Base-by-base conservation (phyloP, 2,888 invertebrate genomes). In the Polietes domitor region DNA sequence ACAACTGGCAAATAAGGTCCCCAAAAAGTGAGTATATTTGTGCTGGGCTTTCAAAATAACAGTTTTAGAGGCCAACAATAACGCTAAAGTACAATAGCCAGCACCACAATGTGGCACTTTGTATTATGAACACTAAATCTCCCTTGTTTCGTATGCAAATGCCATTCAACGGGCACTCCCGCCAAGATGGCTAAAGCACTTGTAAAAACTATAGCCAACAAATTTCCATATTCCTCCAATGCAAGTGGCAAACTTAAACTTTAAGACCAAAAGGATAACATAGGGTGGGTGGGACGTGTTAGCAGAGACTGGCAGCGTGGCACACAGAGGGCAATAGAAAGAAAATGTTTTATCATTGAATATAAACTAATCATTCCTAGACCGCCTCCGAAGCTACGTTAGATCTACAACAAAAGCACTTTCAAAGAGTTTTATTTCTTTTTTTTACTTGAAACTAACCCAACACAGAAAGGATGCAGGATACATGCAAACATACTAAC, bases 351-450 rank as follows among this genome's bases (percentile, higher is more conserved):
- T 43, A 12, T 68, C 43, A 68, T 68, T 68, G 68, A 68, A 68
- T 68, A 68, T 68, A 68, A 41, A 68, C 68, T 68, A 68, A 68
- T 68, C 68, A 41, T 68, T 68, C 37, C 21, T 43, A 68, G 68
- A 68, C 68, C 37, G 41, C 68, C 68, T 68, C 24, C 68, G 24
- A 41, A 21, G 68, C 41, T 41, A 24, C 43, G 41, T 6, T 58
- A 58, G 24, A 58, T 58, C 21, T 65, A 41, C 65, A 37, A 41
- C 37, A 63, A 17, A 12, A 43, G 24, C 41, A 68, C 41, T 68
- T 37, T 21, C 2, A 43, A 19, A 68, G 68, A 43, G 68, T 65
- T 65, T 68, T 68, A 68, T 65, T 37, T 37, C 17, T 12, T 61
- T 61, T 15, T 26, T 26, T n/a, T 26, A 47, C 24, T 58, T 26